Base-by-base conservation (phyloP, 2,797 vertebrate genomes). In the Dallia pectoralis region DNA sequence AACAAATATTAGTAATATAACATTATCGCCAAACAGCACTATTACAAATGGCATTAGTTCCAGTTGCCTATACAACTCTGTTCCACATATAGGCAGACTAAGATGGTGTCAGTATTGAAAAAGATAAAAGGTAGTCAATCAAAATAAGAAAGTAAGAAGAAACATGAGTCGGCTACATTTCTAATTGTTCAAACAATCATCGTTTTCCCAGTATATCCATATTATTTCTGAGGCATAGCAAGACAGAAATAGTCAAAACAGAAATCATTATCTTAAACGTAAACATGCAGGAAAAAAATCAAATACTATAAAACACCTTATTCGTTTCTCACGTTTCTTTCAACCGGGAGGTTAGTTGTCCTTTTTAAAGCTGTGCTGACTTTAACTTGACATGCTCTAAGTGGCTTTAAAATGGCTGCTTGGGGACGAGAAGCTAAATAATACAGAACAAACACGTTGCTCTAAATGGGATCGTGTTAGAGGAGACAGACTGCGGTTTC, bases 401-500 rank as follows among this genome's bases (percentile, higher is more conserved):
- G 89, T 87, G 83, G 87, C 87, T 92, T 89, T 92, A 91, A 92
- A 92, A 88, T 73, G 75, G 79, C 80, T 76, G 87, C 85, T 84
- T 89, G 84, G 86, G 90, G 84, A 89, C 70, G 73, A 51, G 77
- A 84, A 92, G 89, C 91, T 93, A 89, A 93, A 92, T 91, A 93
- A 93, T 93, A 92, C 86, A 92, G 88, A 86, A 86, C 88, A 82
- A 88, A 90, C 86, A 91, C 89, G 90, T 91, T 89, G 90, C 86
- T 88, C 86, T 87, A 90, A 91, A 90, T 89, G 85, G 86, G 82
- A 81, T 82, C 83, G 85, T 85, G 87, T 89, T 4, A 19, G 29
- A n/a, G 18, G 47, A 70, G 49, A 36, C 32, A 59, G 69, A 36
- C 51, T 15, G 19, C 19, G 25, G 32, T 25, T 51, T 36, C 36